A percentile compares a stretch with the other conserved stretches of the same genome.
Conservation (phyloP, 2,113 vertebrate species). For the Stictonetta naevosa region DNA sequence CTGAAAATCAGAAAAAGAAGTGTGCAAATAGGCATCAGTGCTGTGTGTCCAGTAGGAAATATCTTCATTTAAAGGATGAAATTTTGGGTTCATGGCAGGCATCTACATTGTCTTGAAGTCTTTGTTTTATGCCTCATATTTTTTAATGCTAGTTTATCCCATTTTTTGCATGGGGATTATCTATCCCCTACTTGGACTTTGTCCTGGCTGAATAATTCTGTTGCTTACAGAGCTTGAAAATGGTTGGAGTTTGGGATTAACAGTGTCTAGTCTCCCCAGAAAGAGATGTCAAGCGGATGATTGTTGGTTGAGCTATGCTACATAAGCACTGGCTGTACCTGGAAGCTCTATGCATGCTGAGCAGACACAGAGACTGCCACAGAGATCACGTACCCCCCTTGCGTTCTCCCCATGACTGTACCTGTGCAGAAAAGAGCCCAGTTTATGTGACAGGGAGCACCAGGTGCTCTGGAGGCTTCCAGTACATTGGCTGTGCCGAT, state of each 20-base stretch:
- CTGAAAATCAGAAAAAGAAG: background rate
- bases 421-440: background rate
- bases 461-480: background rate
- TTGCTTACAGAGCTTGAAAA: background rate
- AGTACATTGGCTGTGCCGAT: background rate
- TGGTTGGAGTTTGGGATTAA: background rate
- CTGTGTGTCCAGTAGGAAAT: background rate
- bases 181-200: background rate
- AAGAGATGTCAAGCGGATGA: fast-evolving
- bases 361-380: background rate
- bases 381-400: fast-evolving
- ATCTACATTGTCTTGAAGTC: background rate
- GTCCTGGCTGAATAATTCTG: background rate
- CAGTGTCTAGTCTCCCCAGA: background rate
- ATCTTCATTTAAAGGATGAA: background rate
- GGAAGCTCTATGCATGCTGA: background rate
- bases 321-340: fast-evolving
- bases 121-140: background rate
- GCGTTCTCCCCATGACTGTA: background rate
- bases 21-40: background rate
- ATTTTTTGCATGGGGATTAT: background rate
- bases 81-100: background rate
- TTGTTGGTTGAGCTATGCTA: background rate
- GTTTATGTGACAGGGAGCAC: background rate
- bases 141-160: background rate